Evolutionary conservation across 1,140 invertebrate genomes (phyloP).

Genomic region (Aphidius gifuensis): DNA sequence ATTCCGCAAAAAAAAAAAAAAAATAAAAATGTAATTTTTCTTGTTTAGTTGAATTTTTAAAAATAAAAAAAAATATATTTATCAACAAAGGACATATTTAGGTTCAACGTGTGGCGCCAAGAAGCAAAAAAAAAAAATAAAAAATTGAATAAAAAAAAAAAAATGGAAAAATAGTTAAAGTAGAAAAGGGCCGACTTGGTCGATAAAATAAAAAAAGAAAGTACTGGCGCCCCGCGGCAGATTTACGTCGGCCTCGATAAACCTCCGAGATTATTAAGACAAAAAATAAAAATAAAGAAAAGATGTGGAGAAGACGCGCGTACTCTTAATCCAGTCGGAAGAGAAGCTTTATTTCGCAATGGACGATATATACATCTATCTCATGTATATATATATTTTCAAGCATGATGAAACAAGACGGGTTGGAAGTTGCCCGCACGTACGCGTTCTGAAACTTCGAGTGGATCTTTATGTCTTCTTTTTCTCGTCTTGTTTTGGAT

Average conservation of each 20-base stretch:
- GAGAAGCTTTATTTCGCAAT: slow-evolving; percentile 24
- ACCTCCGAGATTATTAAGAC: slow-evolving; percentile 43
- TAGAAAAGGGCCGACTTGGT: slow-evolving; percentile 34
- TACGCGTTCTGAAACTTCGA: slow-evolving; percentile 20
- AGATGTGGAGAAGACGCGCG: slow-evolving; percentile 21
- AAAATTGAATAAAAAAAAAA: neutral
- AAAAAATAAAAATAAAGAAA: slow-evolving; percentile 22
- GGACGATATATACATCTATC: neutral
- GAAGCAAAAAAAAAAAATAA: neutral
- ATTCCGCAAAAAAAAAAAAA: neutral
- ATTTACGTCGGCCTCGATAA: slow-evolving; percentile 47
- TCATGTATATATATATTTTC: neutral
- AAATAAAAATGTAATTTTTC: neutral
- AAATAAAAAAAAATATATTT: neutral
- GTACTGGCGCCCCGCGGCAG: slow-evolving; percentile 35
- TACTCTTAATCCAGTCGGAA: slow-evolving; percentile 25
- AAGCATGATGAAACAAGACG: slow-evolving; percentile 10
- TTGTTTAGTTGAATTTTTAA: neutral
- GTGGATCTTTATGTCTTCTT: slow-evolving; percentile 16
- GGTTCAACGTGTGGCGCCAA: slow-evolving; percentile 8
- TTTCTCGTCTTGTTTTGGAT: slow-evolving; percentile 4
- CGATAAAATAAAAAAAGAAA: slow-evolving; percentile 35
- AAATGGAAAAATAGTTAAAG: slow-evolving; percentile 11
- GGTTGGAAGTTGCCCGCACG: slow-evolving; percentile 11
- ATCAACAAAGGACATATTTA: slow-evolving; percentile 1